Evolutionary conservation across 2,113 vertebrate species (phyloP).

Genomic region (Actenoides lindsayi): DNA sequence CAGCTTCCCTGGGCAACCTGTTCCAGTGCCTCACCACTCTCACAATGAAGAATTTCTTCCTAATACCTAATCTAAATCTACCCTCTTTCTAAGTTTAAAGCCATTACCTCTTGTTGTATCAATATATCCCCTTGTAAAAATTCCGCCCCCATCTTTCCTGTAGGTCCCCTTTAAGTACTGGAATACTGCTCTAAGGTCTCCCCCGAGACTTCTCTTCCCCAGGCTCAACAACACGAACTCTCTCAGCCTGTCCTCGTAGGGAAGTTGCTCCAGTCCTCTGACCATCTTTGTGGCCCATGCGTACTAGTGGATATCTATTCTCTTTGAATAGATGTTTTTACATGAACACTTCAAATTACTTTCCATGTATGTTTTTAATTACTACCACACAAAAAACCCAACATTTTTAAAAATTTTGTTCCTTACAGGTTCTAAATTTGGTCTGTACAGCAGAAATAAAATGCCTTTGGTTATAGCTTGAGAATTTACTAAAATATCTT

Average conservation of each 20-base stretch:
- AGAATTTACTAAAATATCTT: neutral
- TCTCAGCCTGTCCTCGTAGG: neutral
- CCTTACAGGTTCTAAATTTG: neutral
- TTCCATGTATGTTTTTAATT: neutral
- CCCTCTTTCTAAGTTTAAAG: neutral
- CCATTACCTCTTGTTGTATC: neutral
- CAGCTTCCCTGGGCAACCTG: neutral
- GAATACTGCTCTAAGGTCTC: neutral
- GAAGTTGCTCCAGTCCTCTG: neutral
- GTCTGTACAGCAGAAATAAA: neutral
- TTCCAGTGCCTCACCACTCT: neutral
- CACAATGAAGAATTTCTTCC: neutral
- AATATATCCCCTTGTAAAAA: neutral
- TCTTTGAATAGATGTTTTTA: neutral
- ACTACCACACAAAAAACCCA: neutral
- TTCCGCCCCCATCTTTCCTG: neutral
- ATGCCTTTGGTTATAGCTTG: neutral
- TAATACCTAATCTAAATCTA: neutral
- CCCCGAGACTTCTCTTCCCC: neutral
- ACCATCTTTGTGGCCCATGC: neutral
- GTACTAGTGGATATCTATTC: neutral
- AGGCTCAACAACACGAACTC: neutral
- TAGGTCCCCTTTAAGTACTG: neutral
- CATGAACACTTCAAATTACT: neutral
- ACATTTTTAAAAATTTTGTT: neutral